Conservation (phyloP, 2,888 invertebrate genomes). For the Hemaris fuciformis region DNA sequence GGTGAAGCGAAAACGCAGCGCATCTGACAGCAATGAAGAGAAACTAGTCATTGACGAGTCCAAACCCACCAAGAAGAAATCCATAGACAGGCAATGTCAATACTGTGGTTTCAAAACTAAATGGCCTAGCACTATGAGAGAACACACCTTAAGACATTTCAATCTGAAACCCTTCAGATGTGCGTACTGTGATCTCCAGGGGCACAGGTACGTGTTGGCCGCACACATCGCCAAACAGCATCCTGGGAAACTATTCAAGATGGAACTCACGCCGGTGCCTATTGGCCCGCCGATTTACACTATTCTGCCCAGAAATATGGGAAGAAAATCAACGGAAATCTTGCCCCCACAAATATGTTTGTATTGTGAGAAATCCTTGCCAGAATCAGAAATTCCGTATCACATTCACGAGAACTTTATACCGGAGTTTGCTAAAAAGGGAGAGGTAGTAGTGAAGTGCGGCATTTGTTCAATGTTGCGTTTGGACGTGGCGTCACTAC, state of each 20-base stretch:
- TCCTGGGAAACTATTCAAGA: slow-evolving; percentile 26
- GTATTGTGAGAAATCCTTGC: slow-evolving; percentile 49
- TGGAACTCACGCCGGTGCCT: slow-evolving; percentile 33
- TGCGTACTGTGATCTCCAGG: slow-evolving; percentile 54
- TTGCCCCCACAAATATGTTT: slow-evolving; percentile 43
- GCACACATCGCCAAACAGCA: slow-evolving; percentile 57
- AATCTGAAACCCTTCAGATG: slow-evolving; percentile 68
- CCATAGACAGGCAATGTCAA: slow-evolving; percentile 37
- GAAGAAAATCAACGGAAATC: slow-evolving; percentile 16
- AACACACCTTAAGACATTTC: slow-evolving; percentile 74
- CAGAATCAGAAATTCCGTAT: slow-evolving; percentile 25
- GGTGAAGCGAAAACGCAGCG: slow-evolving; percentile 27
- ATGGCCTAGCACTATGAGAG: slow-evolving; percentile 39
- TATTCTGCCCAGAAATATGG: slow-evolving; percentile 2
- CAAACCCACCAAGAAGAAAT: slow-evolving; percentile 17
- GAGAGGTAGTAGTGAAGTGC: slow-evolving; percentile 68
- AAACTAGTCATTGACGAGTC: slow-evolving; percentile 50
- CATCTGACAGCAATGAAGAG: slow-evolving; percentile 52
- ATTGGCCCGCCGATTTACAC: slow-evolving; percentile 23
- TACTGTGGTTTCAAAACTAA: slow-evolving; percentile 46
- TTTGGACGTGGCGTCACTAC: slow-evolving; percentile 41
- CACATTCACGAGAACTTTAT: slow-evolving; percentile 48
- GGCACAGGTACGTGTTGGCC: slow-evolving; percentile 42
- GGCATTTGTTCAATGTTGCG: slow-evolving; percentile 60
- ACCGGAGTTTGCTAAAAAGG: slow-evolving; percentile 51